Evolutionary conservation across 64 coral and sea anemone species (phyloP).

Genomic region (Stylophora pistillata): DNA sequence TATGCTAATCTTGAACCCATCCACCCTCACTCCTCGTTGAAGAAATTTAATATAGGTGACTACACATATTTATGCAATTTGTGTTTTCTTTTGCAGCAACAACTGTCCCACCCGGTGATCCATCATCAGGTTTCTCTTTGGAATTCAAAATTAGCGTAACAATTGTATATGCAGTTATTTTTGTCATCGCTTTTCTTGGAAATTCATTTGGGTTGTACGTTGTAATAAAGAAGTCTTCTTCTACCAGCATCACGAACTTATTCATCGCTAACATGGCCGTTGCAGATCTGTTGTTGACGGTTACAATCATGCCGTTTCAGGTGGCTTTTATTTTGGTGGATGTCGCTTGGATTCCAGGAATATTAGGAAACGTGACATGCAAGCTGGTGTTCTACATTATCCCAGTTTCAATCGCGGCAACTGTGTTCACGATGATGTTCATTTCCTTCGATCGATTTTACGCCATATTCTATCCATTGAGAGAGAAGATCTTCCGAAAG

Average conservation of each 20-base stretch:
- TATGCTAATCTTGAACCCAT: too few species aligned
- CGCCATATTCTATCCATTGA: constrained; percentile 31
- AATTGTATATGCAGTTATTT: background rate
- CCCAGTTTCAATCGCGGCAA: constrained; percentile 40
- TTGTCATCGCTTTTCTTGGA: background rate
- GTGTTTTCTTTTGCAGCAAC: too few species aligned
- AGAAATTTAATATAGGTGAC: too few species aligned
- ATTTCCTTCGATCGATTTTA: constrained; percentile 43
- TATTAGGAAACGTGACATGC: constrained; percentile 46
- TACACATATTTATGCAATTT: too few species aligned
- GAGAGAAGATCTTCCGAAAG: constrained; percentile 35
- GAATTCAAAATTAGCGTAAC: background rate
- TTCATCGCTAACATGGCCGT: constrained; percentile 51
- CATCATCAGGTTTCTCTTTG: too few species aligned
- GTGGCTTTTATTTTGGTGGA: background rate
- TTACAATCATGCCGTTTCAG: constrained; percentile 30
- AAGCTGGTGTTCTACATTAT: constrained; percentile 32
- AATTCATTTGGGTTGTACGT: constrained; percentile 21
- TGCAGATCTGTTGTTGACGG: constrained; percentile 6
- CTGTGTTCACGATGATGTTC: constrained; percentile 40
- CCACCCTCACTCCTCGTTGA: too few species aligned
- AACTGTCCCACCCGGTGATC: too few species aligned
- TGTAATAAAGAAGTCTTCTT: constrained; percentile 33
- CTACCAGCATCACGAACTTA: constrained; percentile 34
- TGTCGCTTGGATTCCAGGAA: constrained; percentile 2